Evolutionary conservation across 1,140 invertebrate species (phyloP).

Genomic region (Drosophila kanapiae): DNA sequence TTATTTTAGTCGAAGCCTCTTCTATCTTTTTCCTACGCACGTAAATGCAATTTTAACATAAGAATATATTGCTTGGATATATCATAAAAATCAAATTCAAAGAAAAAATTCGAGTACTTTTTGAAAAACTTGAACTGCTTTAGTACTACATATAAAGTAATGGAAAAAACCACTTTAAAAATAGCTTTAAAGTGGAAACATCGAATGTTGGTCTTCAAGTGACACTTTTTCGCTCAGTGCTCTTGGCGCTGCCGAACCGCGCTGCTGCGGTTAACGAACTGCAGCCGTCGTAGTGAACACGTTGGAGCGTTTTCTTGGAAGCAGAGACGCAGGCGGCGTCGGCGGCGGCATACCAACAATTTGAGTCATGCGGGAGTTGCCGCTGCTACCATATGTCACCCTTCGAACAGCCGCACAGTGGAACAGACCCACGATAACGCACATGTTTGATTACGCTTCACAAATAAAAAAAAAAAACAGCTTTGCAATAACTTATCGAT

Average conservation of each 20-base stretch:
- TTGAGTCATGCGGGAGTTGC: slow-evolving; percentile 55
- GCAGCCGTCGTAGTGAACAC: slow-evolving; percentile 27
- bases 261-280: slow-evolving; percentile 66
- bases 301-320: slow-evolving; percentile 26
- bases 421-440: slow-evolving; percentile 10
- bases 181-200: too few relatives aligned
- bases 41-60: too few relatives aligned
- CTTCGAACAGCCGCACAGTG: slow-evolving; percentile 32
- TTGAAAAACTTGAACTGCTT: background rate
- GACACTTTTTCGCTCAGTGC: slow-evolving; percentile 14
- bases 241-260: slow-evolving; percentile 1
- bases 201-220: background rate
- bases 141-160: background rate
- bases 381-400: slow-evolving; percentile 49
- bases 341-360: slow-evolving; percentile 40
- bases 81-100: too few relatives aligned
- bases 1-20: too few relatives aligned
- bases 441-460: slow-evolving; percentile 16
- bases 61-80: too few relatives aligned
- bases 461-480: background rate
- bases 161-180: background rate
- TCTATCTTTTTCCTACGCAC: too few relatives aligned
- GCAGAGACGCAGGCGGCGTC: slow-evolving; percentile 12
- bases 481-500: slow-evolving; percentile 22
- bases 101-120: too few relatives aligned